Conservation (phyloP, 2,888 invertebrate genomes). For the Chloromyia formosa region DNA sequence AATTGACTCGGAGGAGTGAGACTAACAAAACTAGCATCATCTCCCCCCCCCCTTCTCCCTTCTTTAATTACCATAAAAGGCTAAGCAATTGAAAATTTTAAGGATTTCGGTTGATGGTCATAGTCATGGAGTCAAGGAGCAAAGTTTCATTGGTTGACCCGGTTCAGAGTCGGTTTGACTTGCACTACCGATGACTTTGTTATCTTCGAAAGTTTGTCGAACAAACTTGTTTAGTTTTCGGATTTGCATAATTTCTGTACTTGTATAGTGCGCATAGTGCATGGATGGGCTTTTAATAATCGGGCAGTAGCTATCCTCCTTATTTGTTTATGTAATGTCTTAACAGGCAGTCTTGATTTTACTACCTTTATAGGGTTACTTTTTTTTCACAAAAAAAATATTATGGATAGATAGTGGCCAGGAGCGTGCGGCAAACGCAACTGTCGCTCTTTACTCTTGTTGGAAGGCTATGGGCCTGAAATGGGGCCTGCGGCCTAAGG, state of each 20-base stretch:
- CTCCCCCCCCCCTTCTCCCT: slow-evolving; percentile 13
- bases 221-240: slow-evolving; percentile 47
- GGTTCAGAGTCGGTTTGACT: not conserved
- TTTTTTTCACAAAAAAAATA: no score
- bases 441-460: no score
- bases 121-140: slow-evolving; percentile 13
- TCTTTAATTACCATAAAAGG: slow-evolving; percentile 46
- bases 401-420: no score
- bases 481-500: no score
- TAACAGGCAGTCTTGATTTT: no score
- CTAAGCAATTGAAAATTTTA: slow-evolving; percentile 39
- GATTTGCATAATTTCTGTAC: slow-evolving; percentile 46
- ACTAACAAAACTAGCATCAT: not conserved
- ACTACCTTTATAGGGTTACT: no score
- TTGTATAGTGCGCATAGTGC: slow-evolving; percentile 2
- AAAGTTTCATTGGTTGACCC: not conserved
- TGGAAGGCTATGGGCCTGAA: no score
- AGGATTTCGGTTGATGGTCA: slow-evolving; percentile 18
- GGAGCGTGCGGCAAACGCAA: no score
- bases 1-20: not conserved
- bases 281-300: no score
- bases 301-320: no score
- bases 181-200: slow-evolving; percentile 45
- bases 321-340: no score
- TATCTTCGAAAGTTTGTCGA: slow-evolving; percentile 46